Evolutionary conservation across 1,140 invertebrate species (phyloP), one percentile per base, ranked within the genome.

Genomic region (Oreohelix idahoensis): DNA sequence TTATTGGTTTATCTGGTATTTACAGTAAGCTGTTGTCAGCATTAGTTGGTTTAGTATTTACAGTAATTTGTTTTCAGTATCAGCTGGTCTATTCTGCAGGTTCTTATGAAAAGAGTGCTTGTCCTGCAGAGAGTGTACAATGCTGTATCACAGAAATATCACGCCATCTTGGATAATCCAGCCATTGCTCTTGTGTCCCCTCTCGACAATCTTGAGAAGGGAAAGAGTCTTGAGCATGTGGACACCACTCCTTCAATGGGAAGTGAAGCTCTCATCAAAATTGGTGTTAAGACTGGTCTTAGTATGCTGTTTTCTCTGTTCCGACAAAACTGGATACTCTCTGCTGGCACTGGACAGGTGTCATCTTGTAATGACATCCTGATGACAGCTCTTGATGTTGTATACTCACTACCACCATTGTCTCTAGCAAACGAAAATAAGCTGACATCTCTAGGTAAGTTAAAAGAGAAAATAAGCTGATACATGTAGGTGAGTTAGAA

Each of bases 241-340:
- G 82, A 78, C 82, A 32, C 38, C 1, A 39, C 70, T 35, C 38
- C 49, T n/a, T 51, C 75, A 35, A 73, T 86, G 32, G 94, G 94
- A 45, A 94, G 94, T 63, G 93, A 94, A 89, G 94, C 94, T 26
- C 89, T 95, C n/a, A 88, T 95, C 75, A 95, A 95, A 92, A 93
- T 95, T 83, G 94, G 94, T 2, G 94, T 95, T 0, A 94, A 94
- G 90, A 95, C 95, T 80, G 95, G 95, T 26, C 91, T 95, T 15
- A 94, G 93, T 84, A 90, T 95, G 74, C 84, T 95, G 26, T 95
- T 95, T 90, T 93, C 94, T 29, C 87, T 95, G 20, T 89, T 95
- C 38, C 90, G 91, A 84, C 94, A 95, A 88, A 95, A 94, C 88
- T 95, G 95, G 95, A 89, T 93, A 58, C 83, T 90, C 32, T 85